Evolutionary conservation across 1,140 invertebrate species (phyloP), one percentile per base, ranked within the genome.

Genomic region (Battus philenor): DNA sequence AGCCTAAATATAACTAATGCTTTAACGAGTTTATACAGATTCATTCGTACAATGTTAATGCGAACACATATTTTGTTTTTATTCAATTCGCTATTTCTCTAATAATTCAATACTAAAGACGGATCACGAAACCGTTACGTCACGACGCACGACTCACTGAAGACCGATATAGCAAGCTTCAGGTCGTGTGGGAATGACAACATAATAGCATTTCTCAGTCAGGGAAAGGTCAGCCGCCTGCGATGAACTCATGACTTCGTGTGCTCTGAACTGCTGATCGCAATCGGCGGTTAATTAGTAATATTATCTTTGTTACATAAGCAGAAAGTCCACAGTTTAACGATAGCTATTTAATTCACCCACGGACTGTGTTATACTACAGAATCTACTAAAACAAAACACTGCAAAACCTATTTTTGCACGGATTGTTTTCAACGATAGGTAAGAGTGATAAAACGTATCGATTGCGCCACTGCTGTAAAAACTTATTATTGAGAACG

Each of bases 171-270:
- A 17, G 36, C 12, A 30, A 29, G 44, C 32, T 47, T 49, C 34
- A 50, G 46, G 47, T 56, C 55, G 59, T 70, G 67, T 79, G 71
- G 68, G 70, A 72, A 76, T 74, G 70, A 69, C 58, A 72, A 64
- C 68, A 72, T 70, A 79, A 74, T 70, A 68, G 60, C 54, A 72
- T 76, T 76, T 65, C 57, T 72, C 50, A 45, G 41, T 44, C 54
- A 65, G 50, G 49, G 59, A 79, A 79, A 74, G 75, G 70, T 79
- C 72, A 76, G 49, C 59, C 59, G 47, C 61, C 54, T 50, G 56
- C 38, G 36, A 44, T 65, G 58, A 69, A 62, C 65, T 46, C 52
- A 52, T 34, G 56, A 44, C 36, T 47, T 48, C 48, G 38, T 51
- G 33, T 47, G 44, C 47, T 30, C 47, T 39, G 34, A 47, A 51